These are phyloP conservation scores for Periplaneta americana DNA, from an alignment of 1,140 invertebrate genomes.

Conservation along the genomic window DNA sequence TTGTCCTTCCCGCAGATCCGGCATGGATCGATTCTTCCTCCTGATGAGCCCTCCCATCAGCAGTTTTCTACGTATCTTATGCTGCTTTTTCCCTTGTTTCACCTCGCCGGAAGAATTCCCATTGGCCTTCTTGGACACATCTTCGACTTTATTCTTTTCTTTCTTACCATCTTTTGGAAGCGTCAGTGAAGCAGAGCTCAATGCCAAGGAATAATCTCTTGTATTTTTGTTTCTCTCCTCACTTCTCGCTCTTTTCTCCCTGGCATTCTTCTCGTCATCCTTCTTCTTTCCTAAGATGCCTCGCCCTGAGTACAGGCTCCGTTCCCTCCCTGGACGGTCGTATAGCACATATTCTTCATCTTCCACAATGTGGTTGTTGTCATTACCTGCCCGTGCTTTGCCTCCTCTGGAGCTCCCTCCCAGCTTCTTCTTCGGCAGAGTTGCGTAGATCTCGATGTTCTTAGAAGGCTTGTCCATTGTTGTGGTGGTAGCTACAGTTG, in stretches of 20 bases:
- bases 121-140: conserved; percentile 34
- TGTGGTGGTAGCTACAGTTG: conserved; percentile 24
- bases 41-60: conserved; percentile 84
- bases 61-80: conserved; percentile 81
- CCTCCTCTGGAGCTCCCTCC: not conserved
- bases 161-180: conserved; percentile 22
- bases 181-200: conserved; percentile 15
- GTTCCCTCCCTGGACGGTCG: conserved; percentile 45
- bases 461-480: conserved; percentile 49
- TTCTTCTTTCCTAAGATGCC: conserved; percentile 35
- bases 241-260: conserved; percentile 75
- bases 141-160: conserved; percentile 50
- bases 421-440: conserved; percentile 81
- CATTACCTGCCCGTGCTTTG: not conserved
- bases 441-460: conserved; percentile 86
- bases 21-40: conserved; percentile 86
- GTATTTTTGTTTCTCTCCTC: conserved; percentile 56
- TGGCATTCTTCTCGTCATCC: conserved; percentile 61
- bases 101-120: conserved; percentile 41
- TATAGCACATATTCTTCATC: conserved; percentile 59
- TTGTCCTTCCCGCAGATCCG: conserved; percentile 75
- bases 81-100: conserved; percentile 80
- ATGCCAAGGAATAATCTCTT: not conserved
- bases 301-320: conserved; percentile 62
- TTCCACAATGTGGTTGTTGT: conserved; percentile 49